These are phyloP conservation scores for Hyles vespertilio DNA, from an alignment of 1,140 invertebrate species.

Conservation along the genomic window DNA sequence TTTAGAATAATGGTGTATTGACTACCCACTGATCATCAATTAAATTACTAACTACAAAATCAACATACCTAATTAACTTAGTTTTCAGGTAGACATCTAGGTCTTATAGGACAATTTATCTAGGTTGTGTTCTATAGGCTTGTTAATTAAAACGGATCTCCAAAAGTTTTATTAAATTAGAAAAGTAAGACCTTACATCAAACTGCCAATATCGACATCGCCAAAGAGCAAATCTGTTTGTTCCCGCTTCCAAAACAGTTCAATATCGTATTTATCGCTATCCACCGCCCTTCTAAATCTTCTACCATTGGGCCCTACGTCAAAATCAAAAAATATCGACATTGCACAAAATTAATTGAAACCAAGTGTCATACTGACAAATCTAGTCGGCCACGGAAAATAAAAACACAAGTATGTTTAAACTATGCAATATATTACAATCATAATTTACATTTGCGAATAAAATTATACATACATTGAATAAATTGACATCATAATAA, in stretches of 20 bases:
- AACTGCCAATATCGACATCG: constrained; percentile 36
- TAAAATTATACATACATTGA: constrained; percentile 18
- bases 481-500: constrained; percentile 6
- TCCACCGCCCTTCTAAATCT: constrained; percentile 61
- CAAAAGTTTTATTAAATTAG: not conserved
- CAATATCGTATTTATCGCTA: constrained; percentile 48
- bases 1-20: too few species aligned
- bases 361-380: constrained; percentile 2
- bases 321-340: constrained; percentile 65
- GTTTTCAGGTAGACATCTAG: too few species aligned
- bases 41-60: too few species aligned
- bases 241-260: constrained; percentile 31
- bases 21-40: too few species aligned
- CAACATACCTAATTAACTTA: too few species aligned
- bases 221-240: constrained; percentile 41
- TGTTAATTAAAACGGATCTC: too few species aligned
- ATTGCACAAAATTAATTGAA: constrained; percentile 26
- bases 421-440: constrained; percentile 60
- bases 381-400: constrained; percentile 36
- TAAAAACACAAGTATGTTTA: constrained; percentile 32
- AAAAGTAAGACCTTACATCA: constrained; percentile 47
- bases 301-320: constrained; percentile 39
- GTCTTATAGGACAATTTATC: too few species aligned
- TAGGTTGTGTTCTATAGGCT: too few species aligned
- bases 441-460: constrained; percentile 49